phyloP scores from a whole-genome alignment of 2,113 vertebrate species.

The Eurypyga helias region DNA sequence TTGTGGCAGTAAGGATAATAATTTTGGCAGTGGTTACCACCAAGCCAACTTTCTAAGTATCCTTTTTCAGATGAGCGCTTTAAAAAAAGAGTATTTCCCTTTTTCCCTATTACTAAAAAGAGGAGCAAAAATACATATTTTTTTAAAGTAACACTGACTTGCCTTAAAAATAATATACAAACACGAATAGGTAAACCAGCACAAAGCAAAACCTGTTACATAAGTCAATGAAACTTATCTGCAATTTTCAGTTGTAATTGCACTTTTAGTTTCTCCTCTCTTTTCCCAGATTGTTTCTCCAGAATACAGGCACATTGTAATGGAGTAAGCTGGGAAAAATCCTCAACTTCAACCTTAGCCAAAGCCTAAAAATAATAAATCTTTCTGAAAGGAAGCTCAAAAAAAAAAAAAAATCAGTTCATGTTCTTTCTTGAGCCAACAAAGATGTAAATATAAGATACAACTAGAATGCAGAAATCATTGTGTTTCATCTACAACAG shows the following conservation, averaged over 20 bases:
- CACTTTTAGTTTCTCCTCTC: neutral
- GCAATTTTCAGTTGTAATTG: neutral
- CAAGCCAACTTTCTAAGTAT: neutral
- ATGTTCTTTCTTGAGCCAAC: neutral
- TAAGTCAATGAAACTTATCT: neutral
- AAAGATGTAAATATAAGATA: slow-evolving; percentile 11
- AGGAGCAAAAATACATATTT: fast-evolving
- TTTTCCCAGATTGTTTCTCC: neutral
- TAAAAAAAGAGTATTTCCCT: neutral
- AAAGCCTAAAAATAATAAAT: slow-evolving; percentile 43
- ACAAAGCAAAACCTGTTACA: neutral
- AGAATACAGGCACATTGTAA: neutral
- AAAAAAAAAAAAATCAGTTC: neutral
- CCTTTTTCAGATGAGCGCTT: neutral
- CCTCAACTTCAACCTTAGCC: neutral
- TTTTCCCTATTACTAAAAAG: neutral
- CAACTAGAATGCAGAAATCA: neutral
- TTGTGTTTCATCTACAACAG: neutral
- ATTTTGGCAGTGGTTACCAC: neutral
- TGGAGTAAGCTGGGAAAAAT: slow-evolving; percentile 47
- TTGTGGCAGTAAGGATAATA: neutral
- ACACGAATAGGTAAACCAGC: neutral
- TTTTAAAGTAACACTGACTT: neutral
- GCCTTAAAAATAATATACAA: neutral
- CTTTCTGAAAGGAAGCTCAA: slow-evolving; percentile 6